Conservation (phyloP, 2,113 vertebrate genomes). For the Atractosteus spatula region DNA sequence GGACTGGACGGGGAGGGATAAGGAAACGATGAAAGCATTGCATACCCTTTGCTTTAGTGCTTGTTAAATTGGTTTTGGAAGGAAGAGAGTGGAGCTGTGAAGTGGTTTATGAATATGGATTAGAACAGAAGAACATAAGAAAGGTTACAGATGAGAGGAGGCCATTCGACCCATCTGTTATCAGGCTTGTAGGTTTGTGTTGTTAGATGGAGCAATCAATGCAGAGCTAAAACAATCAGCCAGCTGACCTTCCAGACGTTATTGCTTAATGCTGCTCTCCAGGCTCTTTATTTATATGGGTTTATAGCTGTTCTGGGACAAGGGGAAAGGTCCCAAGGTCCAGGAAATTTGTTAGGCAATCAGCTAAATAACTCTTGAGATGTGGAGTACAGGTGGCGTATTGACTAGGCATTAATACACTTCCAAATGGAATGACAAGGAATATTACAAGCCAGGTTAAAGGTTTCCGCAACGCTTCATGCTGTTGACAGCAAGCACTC, state of each 20-base stretch:
- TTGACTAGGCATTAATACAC: constrained; percentile 51
- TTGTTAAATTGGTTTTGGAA: too few species aligned
- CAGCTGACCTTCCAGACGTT: constrained; percentile 24
- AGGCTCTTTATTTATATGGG: constrained; percentile 35
- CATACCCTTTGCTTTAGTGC: too few species aligned
- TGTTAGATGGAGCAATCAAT: constrained; percentile 36
- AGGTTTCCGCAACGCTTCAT: too few species aligned
- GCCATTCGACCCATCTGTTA: constrained; percentile 18
- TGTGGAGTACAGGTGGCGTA: constrained; percentile 31
- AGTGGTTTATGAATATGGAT: too few species aligned
- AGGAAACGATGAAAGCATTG: too few species aligned
- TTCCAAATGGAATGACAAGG: constrained; percentile 33
- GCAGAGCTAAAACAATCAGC: constrained; percentile 39
- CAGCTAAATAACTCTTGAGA: constrained; percentile 48
- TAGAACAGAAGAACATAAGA: constrained; percentile 46
- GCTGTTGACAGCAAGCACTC: too few species aligned
- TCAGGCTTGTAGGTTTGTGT: constrained; percentile 30
- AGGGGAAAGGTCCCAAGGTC: constrained; percentile 19
- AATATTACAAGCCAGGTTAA: too few species aligned
- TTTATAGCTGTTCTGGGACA: constrained; percentile 34
- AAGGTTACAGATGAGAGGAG: too few species aligned
- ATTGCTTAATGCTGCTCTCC: constrained; percentile 22
- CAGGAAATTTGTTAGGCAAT: constrained; percentile 48
- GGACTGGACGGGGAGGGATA: too few species aligned
- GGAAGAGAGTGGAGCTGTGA: too few species aligned